phyloP scores from a whole-genome alignment of 23 tunicate genomes.

The Pegea sp. region DNA sequence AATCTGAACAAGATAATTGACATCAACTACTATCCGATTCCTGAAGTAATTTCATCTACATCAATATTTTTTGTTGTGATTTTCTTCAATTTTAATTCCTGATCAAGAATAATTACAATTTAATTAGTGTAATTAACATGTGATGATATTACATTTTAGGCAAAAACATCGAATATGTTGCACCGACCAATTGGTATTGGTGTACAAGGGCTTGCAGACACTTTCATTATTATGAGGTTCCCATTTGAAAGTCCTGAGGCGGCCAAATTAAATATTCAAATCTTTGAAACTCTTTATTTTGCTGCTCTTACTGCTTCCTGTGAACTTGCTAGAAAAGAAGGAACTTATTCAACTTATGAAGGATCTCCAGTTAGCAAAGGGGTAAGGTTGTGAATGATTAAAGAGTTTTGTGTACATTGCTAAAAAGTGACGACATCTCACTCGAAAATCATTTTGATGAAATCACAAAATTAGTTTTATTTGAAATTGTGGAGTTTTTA shows the following conservation, averaged over 20 bases:
- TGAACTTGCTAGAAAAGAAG: slow-evolving; percentile 62
- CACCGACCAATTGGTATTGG: slow-evolving; percentile 99
- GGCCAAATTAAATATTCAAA: slow-evolving; percentile 55
- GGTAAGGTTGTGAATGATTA: slow-evolving; percentile 14
- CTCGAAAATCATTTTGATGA: neutral
- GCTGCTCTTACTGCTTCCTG: slow-evolving; percentile 90
- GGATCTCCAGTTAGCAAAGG: slow-evolving; percentile 87
- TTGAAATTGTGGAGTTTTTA: neutral
- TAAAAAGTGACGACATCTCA: too few species aligned
- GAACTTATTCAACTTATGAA: slow-evolving; percentile 68
- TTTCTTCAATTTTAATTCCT: slow-evolving; percentile 1
- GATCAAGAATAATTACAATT: too few species aligned
- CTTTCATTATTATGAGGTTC: slow-evolving; percentile 59
- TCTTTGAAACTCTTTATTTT: slow-evolving; percentile 93
- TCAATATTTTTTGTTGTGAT: neutral
- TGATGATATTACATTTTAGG: too few species aligned
- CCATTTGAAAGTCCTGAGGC: slow-evolving; percentile 88
- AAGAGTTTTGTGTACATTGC: too few species aligned
- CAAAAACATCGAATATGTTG: slow-evolving; percentile 56
- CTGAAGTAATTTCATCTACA: slow-evolving; percentile 16
- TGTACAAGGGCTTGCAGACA: slow-evolving; percentile 96
- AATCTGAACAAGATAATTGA: slow-evolving; percentile 97
- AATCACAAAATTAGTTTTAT: neutral
- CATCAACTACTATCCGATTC: slow-evolving; percentile 86
- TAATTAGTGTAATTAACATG: too few species aligned